Conservation (phyloP, 2,113 vertebrate genomes). For the Ellobius talpinus region DNA sequence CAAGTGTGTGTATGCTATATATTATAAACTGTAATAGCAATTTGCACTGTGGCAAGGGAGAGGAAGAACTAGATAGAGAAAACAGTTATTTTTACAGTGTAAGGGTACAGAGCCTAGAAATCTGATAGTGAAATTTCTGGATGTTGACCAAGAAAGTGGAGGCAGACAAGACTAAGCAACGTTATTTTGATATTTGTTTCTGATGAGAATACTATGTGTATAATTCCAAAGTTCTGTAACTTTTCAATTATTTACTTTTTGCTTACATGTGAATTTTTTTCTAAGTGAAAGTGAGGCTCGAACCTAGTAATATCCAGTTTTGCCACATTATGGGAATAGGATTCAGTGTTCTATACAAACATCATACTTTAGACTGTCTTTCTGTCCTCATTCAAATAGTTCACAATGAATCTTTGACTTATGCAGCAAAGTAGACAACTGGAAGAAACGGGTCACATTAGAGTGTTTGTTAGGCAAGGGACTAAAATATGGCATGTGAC, state of each 20-base stretch:
- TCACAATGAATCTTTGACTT: slow-evolving; percentile 30
- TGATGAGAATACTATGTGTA: background rate
- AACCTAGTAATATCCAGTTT: background rate
- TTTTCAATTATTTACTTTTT: background rate
- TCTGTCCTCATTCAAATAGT: background rate
- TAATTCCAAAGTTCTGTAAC: background rate
- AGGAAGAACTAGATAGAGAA: background rate
- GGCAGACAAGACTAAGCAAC: background rate
- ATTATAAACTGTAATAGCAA: no score
- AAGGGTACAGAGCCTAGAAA: background rate
- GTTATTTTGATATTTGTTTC: background rate
- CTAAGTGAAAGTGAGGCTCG: background rate
- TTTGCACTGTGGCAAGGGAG: background rate
- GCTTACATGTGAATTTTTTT: background rate
- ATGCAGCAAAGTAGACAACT: background rate
- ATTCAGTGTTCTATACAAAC: background rate
- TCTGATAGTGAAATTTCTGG: background rate
- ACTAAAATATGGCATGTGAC: background rate
- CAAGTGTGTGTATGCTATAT: no score
- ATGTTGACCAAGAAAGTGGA: slow-evolving; percentile 10
- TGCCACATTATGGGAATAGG: background rate
- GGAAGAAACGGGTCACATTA: slow-evolving; percentile 10
- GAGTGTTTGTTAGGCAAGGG: background rate
- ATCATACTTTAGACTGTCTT: background rate
- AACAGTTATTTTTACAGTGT: background rate